phyloP scores from a whole-genome alignment of 2,113 vertebrate genomes.

The Candoia aspera region DNA sequence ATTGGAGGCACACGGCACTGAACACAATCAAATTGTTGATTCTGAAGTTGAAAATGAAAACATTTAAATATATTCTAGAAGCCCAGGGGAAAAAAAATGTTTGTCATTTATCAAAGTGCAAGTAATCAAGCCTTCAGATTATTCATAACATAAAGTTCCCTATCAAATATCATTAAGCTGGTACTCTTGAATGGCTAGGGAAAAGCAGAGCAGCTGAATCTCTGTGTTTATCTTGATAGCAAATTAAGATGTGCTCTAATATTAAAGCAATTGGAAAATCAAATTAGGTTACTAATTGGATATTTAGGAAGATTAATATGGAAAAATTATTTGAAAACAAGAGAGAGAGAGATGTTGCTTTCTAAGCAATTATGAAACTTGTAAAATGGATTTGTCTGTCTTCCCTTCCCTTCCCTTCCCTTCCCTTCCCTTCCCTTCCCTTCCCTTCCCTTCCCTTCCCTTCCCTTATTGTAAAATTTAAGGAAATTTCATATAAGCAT shows the following conservation, averaged over 20 bases:
- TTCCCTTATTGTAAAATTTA: background rate
- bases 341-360: background rate
- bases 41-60: slow-evolving; percentile 8
- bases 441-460: background rate
- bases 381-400: background rate
- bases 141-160: slow-evolving; percentile 6
- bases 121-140: slow-evolving; percentile 14
- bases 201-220: background rate
- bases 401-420: background rate
- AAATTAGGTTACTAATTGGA: slow-evolving; percentile 5
- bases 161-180: slow-evolving; percentile 6
- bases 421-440: no score
- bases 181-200: background rate
- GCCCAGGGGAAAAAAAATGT: background rate
- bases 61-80: slow-evolving; percentile 5
- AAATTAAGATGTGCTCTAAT: slow-evolving; percentile 10
- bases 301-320: background rate
- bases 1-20: background rate
- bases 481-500: background rate
- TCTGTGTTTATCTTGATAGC: background rate
- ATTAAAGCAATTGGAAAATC: background rate
- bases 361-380: background rate
- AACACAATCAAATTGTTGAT: slow-evolving; percentile 16
- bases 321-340: background rate
- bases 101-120: slow-evolving; percentile 11